phyloP scores from a whole-genome alignment of 2,888 invertebrate species.

The Lasioglossum villosulum region DNA sequence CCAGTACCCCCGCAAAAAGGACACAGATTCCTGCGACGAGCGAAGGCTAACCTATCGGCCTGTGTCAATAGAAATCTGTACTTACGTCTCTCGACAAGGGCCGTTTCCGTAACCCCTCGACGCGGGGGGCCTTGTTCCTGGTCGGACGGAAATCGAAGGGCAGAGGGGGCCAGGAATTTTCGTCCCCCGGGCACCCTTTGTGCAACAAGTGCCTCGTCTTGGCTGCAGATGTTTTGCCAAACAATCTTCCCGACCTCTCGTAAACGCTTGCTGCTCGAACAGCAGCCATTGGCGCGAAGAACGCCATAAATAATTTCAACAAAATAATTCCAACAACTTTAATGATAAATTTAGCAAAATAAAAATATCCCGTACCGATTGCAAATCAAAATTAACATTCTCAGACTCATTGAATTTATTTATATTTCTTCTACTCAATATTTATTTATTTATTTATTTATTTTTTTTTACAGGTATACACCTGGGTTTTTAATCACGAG shows the following conservation, averaged over 20 bases:
- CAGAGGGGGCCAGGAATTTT: constrained; percentile 39
- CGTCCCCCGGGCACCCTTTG: constrained; percentile 58
- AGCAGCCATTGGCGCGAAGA: too few relatives aligned
- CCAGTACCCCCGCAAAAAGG: constrained; percentile 63
- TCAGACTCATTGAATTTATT: too few relatives aligned
- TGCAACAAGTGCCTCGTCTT: constrained; percentile 72
- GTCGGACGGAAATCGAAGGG: constrained; percentile 32
- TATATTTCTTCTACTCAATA: too few relatives aligned
- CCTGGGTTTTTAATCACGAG: too few relatives aligned
- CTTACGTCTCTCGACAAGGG: constrained; percentile 67
- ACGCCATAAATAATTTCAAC: too few relatives aligned
- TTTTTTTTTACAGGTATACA: too few relatives aligned
- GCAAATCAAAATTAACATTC: too few relatives aligned
- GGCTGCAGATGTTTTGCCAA: constrained; percentile 45
- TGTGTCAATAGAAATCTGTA: constrained; percentile 77
- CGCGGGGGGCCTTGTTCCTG: constrained; percentile 64
- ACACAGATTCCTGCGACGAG: constrained; percentile 71
- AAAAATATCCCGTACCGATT: too few relatives aligned
- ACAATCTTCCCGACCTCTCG: constrained; percentile 33
- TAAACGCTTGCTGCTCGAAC: constrained; percentile 2
- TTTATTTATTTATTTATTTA: too few relatives aligned
- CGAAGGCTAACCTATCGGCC: constrained; percentile 57
- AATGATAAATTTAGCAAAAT: too few relatives aligned
- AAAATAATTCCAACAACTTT: too few relatives aligned
- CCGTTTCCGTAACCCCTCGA: constrained; percentile 66